Conservation (phyloP, 2,888 invertebrate genomes). For the Limnephilus lunatus region DNA sequence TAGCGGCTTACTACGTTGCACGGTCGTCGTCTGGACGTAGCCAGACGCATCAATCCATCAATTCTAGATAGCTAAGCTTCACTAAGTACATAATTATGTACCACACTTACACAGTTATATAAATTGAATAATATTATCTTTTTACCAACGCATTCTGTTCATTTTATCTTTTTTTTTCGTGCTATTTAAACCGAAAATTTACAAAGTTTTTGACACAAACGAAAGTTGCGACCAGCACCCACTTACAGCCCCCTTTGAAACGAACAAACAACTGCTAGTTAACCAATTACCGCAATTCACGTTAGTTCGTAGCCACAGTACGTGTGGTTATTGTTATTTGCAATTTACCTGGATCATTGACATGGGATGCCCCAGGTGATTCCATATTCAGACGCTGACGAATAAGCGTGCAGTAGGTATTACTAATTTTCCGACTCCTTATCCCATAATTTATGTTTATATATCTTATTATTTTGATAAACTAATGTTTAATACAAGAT, state of each 20-base stretch:
- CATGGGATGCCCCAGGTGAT: background rate
- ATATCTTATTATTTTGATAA: too few relatives aligned
- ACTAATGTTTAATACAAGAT: too few relatives aligned
- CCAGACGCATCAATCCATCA: too few relatives aligned
- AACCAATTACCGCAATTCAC: slow-evolving; percentile 32
- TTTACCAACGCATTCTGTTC: background rate
- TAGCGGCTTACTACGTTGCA: too few relatives aligned
- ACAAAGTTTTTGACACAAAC: slow-evolving; percentile 20
- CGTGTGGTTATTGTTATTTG: slow-evolving; percentile 26
- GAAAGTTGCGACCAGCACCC: background rate
- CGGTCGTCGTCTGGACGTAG: too few relatives aligned
- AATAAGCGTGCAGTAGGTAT: too few relatives aligned
- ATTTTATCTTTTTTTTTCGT: background rate
- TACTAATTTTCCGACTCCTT: too few relatives aligned
- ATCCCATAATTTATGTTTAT: too few relatives aligned
- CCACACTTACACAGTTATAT: background rate
- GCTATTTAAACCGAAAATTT: background rate
- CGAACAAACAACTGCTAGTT: slow-evolving; percentile 26
- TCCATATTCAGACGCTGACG: background rate
- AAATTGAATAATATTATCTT: background rate
- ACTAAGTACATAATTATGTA: too few relatives aligned
- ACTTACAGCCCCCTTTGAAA: background rate
- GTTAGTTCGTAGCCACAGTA: slow-evolving; percentile 11
- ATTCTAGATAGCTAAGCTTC: too few relatives aligned
- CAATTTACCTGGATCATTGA: slow-evolving; percentile 15